These are phyloP conservation scores for Orthonevra nobilis DNA, from an alignment of 2,888 invertebrate species.

Conservation along the genomic window DNA sequence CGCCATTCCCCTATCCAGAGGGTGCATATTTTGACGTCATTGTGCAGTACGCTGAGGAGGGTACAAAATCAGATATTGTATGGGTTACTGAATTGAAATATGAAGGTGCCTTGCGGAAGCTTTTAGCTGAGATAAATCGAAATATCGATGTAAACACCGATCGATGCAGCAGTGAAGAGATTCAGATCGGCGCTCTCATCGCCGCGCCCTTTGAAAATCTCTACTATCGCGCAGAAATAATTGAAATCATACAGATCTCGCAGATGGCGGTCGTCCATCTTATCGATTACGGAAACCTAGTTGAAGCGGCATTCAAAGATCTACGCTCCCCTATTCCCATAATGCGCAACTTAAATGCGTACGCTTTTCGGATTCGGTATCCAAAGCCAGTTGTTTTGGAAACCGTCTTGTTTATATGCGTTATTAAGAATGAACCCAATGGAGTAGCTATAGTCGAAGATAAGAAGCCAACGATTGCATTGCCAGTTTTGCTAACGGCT, in stretches of 20 bases:
- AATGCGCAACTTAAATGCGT: slow-evolving; percentile 73
- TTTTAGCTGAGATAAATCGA: slow-evolving; percentile 72
- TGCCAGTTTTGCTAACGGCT: slow-evolving; percentile 54
- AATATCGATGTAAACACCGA: slow-evolving; percentile 49
- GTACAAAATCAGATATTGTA: slow-evolving; percentile 34
- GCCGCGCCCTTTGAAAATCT: slow-evolving; percentile 71
- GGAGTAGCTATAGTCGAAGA: slow-evolving; percentile 68
- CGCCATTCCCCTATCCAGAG: slow-evolving; percentile 56
- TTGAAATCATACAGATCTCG: slow-evolving; percentile 23
- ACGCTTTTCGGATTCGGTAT: slow-evolving; percentile 70
- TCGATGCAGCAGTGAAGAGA: slow-evolving; percentile 57
- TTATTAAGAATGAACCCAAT: slow-evolving; percentile 48
- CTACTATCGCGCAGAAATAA: slow-evolving; percentile 71
- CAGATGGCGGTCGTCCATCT: slow-evolving; percentile 69
- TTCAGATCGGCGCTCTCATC: slow-evolving; percentile 70
- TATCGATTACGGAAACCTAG: slow-evolving; percentile 73
- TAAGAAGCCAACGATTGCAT: slow-evolving; percentile 35
- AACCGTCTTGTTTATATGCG: slow-evolving; percentile 62
- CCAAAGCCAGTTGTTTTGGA: slow-evolving; percentile 67
- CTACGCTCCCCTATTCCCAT: slow-evolving; percentile 71
- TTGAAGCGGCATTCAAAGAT: slow-evolving; percentile 64
- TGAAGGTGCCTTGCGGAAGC: slow-evolving; percentile 64
- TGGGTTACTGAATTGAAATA: slow-evolving; percentile 73
- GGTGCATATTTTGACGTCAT: slow-evolving; percentile 71
- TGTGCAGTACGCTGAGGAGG: slow-evolving; percentile 71